A percentile compares a stretch with the other conserved stretches of the same genome.
phyloP scores from a whole-genome alignment of 2,113 vertebrate genomes.

The Mormoops blainvillei region DNA sequence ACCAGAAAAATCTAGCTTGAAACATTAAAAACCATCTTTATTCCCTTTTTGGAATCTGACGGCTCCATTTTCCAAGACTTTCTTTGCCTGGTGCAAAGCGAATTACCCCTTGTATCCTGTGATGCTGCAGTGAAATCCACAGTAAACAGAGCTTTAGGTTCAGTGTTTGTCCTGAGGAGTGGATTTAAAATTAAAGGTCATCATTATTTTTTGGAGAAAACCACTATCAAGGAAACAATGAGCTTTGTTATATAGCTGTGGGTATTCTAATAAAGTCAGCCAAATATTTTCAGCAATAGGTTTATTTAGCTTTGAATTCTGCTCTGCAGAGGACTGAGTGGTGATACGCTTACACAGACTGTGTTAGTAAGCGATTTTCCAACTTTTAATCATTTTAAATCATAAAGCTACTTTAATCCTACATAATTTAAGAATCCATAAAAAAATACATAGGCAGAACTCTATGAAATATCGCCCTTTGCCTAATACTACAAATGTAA shows the following conservation, averaged over 20 bases:
- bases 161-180: not conserved
- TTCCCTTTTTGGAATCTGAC: not conserved
- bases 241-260: not conserved
- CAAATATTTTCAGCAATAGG: not conserved
- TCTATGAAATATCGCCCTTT: constrained; percentile 15
- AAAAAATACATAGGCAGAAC: not conserved
- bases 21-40: not conserved
- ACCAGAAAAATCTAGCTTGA: not conserved
- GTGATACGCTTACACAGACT: not conserved
- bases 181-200: not conserved
- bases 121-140: not conserved
- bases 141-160: not conserved
- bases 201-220: not conserved
- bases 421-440: constrained; percentile 10
- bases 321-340: not conserved
- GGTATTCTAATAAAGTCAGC: not conserved
- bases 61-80: not conserved
- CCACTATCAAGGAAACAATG: not conserved
- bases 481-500: constrained; percentile 13
- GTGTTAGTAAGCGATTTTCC: not conserved
- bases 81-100: not conserved
- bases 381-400: not conserved
- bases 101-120: not conserved
- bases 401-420: not conserved
- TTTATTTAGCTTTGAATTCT: constrained; percentile 20